Percentiles rank a stretch among this genome's conserved stretches.
Conservation (phyloP, 1,140 invertebrate genomes). For the Lithobius niger region DNA sequence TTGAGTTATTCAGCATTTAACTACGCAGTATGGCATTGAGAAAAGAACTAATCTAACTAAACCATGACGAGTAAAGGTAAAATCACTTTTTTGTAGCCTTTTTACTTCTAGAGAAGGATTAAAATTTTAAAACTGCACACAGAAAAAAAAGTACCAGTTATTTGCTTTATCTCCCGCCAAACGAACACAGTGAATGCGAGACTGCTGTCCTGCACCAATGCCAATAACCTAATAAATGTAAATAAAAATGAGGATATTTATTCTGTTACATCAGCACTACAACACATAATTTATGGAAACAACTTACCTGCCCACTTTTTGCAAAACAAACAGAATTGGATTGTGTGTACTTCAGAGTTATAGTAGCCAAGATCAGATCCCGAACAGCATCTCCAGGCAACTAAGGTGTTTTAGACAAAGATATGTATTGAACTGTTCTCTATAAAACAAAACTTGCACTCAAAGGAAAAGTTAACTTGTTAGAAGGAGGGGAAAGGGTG, state of each 20-base stretch:
- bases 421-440: not conserved
- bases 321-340: conserved; percentile 94
- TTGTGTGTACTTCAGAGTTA: conserved; percentile 95
- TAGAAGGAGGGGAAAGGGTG: no score
- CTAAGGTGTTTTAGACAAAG: conserved; percentile 28
- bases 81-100: no score
- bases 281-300: not conserved
- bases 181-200: conserved; percentile 91
- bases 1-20: no score
- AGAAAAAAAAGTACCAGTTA: conserved; percentile 60
- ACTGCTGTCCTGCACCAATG: conserved; percentile 95
- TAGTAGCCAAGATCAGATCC: conserved; percentile 89
- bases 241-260: not conserved
- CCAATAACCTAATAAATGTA: conserved; percentile 60
- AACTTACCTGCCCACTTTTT: conserved; percentile 58
- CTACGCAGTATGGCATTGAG: no score
- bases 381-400: conserved; percentile 60
- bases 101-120: no score
- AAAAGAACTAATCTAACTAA: not conserved
- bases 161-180: conserved; percentile 95
- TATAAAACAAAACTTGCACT: not conserved
- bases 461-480: no score
- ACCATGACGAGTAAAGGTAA: not conserved
- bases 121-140: no score
- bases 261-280: not conserved